Evolutionary conservation across 37 sponge, comb jelly and placozoan genomes (phyloP), one percentile per base, ranked within the genome.

Genomic region (Diacarnus erythraeanus): DNA sequence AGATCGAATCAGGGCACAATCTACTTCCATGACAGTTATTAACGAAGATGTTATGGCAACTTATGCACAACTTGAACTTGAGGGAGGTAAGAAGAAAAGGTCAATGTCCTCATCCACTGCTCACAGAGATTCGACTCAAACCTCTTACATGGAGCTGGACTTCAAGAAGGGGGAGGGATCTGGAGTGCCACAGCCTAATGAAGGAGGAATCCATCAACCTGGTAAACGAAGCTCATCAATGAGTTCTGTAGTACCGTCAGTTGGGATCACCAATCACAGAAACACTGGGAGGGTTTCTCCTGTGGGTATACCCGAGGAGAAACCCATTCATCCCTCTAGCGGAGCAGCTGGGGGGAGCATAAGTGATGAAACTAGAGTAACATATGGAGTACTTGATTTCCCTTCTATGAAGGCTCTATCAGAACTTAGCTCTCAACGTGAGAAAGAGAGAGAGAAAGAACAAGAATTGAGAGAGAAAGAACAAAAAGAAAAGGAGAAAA

Each of bases 351-450:
- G 4, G 39, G 72, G n/a, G n/a, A n/a, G 72, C n/a, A n/a, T 59
- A 0, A 68, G n/a, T 18, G 84, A 83, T 56, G 59, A 64, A 17
- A 76, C 40, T 0, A 80, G 38, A 36, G 81, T 75, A 18, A 36
- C 36, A 8, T 87, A 87, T 30, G 75, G 38, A 0, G 26, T 41
- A 15, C 42, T 87, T 35, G 69, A 87, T 59, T 87, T 87, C 68
- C 20, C 36, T 8, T 77, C 69, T 0, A 87, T 87, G 82, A 43
- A 38, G 51, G 77, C 60, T 22, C 64, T 80, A 17, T 26, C 47
- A 6, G 38, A 59, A 26, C 56, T 73, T 25, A 73, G 68, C 40
- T 35, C 68, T 34, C 63, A 74, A 31, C 61, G 80, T 38, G 87
- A 86, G 40, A 23, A 67, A 37, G 84, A 77, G 57, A 74, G 23